These are phyloP conservation scores for Aplocera efformata DNA, from an alignment of 2,888 invertebrate species.

Conservation along the genomic window DNA sequence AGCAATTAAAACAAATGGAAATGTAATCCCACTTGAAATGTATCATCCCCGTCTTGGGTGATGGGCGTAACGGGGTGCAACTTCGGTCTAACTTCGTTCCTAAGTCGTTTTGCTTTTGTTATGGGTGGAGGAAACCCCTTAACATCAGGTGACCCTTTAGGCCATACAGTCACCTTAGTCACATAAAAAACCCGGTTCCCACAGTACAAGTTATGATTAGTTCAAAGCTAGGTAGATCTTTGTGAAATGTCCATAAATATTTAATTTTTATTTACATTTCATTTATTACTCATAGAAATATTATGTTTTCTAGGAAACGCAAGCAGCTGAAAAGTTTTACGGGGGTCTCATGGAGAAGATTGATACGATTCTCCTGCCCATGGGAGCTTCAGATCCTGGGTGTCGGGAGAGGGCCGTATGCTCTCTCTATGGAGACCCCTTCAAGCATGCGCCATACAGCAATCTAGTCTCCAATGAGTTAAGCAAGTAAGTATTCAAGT, in stretches of 20 bases:
- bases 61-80: no score
- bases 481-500: conserved; percentile 88
- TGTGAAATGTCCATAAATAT: background rate
- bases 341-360: conserved; percentile 89
- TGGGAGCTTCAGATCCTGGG: conserved; percentile 85
- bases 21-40: no score
- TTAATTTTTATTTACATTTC: no score
- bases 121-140: no score
- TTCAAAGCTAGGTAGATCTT: background rate
- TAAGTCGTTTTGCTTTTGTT: no score
- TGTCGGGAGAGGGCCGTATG: conserved; percentile 91
- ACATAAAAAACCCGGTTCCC: no score
- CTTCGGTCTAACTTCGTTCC: no score
- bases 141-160: no score
- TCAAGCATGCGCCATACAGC: conserved; percentile 90
- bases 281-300: background rate
- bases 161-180: no score
- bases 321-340: conserved; percentile 83
- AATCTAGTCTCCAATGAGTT: conserved; percentile 92
- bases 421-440: conserved; percentile 91
- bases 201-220: no score
- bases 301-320: conserved; percentile 56
- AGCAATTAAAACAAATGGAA: no score
- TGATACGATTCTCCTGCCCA: conserved; percentile 85
- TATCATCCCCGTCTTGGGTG: no score